Evolutionary conservation across 2,888 invertebrate species (phyloP).

Genomic region (Amphipoea lucens): DNA sequence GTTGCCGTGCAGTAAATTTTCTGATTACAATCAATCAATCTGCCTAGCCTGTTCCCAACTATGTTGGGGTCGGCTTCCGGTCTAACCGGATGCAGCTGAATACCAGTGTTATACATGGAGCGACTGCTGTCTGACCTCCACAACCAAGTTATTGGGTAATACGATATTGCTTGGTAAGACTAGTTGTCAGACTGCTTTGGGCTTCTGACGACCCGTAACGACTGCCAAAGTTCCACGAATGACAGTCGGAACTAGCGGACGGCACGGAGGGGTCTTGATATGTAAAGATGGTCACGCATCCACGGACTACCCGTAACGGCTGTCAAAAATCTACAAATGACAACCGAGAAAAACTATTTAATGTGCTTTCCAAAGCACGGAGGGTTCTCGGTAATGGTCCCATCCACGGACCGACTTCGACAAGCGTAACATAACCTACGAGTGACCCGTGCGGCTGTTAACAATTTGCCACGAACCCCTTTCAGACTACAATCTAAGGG

Average conservation of each 20-base stretch:
- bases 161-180: background rate
- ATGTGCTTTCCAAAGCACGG: background rate
- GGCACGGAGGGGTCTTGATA: too few species aligned
- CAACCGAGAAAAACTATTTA: background rate
- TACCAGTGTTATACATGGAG: too few species aligned
- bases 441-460: background rate
- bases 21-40: too few species aligned
- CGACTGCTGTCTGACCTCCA: too few species aligned
- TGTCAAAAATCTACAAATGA: background rate
- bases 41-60: too few species aligned
- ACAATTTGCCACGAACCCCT: background rate
- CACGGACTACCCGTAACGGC: too few species aligned
- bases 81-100: background rate
- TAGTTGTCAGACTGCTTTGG: background rate
- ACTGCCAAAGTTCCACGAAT: background rate
- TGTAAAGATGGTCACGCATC: too few species aligned
- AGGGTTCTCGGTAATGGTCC: background rate
- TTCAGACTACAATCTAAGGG: background rate
- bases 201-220: background rate
- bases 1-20: background rate
- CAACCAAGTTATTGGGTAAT: background rate
- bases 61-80: too few species aligned
- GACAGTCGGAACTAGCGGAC: too few species aligned
- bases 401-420: background rate
- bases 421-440: background rate